A percentile compares a stretch with the other conserved stretches of the same genome.
Conservation (phyloP, 2,888 invertebrate genomes). For the Eulithis prunata region DNA sequence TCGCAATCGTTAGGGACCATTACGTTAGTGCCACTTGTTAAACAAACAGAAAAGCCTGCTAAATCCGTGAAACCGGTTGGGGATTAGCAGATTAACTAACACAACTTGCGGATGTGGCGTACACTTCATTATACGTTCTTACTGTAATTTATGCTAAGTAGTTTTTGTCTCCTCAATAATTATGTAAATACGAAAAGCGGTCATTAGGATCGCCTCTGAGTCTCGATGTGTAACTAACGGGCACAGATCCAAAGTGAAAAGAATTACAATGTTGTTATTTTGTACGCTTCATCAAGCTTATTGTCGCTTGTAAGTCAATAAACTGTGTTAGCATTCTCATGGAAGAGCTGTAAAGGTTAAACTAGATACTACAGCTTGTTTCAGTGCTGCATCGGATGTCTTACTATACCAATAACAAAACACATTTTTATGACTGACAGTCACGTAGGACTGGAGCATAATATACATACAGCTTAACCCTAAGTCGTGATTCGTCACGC, state of each 20-base stretch:
- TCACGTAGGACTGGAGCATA: slow-evolving; percentile 8
- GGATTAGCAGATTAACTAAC: slow-evolving; percentile 24
- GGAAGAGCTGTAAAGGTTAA: slow-evolving; percentile 46
- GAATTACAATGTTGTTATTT: slow-evolving; percentile 36
- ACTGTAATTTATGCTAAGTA: not conserved
- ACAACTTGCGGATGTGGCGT: slow-evolving; percentile 13
- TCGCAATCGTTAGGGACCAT: not conserved
- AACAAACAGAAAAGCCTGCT: slow-evolving; percentile 2
- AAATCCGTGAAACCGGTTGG: slow-evolving; percentile 9
- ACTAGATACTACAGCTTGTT: slow-evolving; percentile 1
- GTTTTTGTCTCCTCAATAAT: not conserved
- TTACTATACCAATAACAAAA: not conserved
- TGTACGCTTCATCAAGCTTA: slow-evolving; percentile 40
- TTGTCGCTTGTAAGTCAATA: slow-evolving; percentile 54
- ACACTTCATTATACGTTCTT: slow-evolving; percentile 10
- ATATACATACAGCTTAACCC: slow-evolving; percentile 9
- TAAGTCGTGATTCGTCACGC: slow-evolving; percentile 64
- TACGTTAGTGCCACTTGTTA: slow-evolving; percentile 7
- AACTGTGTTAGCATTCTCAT: slow-evolving; percentile 51
- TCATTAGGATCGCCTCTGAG: slow-evolving; percentile 22
- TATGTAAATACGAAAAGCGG: slow-evolving; percentile 13
- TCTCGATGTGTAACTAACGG: slow-evolving; percentile 25
- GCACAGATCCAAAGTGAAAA: slow-evolving; percentile 33
- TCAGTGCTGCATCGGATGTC: not conserved
- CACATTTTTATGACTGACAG: not conserved